Base-by-base conservation (phyloP, 2,113 vertebrate species). In the Plectropomus leopardus region DNA sequence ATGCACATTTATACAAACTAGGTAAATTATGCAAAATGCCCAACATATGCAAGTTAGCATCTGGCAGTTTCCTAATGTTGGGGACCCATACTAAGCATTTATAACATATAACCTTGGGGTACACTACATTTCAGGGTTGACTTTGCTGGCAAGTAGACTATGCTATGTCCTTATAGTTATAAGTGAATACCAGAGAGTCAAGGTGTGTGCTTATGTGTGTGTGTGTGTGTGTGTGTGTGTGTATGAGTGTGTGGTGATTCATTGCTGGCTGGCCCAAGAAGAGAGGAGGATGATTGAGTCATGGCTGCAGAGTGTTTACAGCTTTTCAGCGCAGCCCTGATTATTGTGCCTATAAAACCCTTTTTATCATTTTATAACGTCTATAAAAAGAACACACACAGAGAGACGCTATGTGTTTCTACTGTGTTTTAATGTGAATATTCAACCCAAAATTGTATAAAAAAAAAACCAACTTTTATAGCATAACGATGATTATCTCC, bases 301-400 rank as follows among this genome's bases (percentile, higher is more conserved):
- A 84, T 72, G 42, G 58, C 80, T 65, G 57, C 78, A 30, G 72
- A 78, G 66, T 84, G 76, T 87, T 88, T 86, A 78, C 79, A 76
- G 86, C 85, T 75, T 82, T 80, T 78, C 71, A 73, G 40, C 63
- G 34, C 60, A 23, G 72, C 71, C 76, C 73, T 50, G 68, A 45
- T 83, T 70, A 85, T 81, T 86, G 45, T 73, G 61, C 70, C 84
- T 60, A 88, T 92, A 85, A 93, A 90, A 71, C 2, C n/a, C 47
- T 36, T 88, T 74, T 76, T 82, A 82, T 87, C 78, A 82, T 71
- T 78, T 86, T 80, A 88, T 61, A 48, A 48, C 28, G 13, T 68
- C 76, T 50, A 77, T 87, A 82, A 76, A 85, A 73, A 55, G 54
- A 85, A 78, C 86, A 86, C 70, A 83, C 82, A 79, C 63, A 51